phyloP scores from a whole-genome alignment of 2,113 vertebrate species.

The Gambusia affinis region DNA sequence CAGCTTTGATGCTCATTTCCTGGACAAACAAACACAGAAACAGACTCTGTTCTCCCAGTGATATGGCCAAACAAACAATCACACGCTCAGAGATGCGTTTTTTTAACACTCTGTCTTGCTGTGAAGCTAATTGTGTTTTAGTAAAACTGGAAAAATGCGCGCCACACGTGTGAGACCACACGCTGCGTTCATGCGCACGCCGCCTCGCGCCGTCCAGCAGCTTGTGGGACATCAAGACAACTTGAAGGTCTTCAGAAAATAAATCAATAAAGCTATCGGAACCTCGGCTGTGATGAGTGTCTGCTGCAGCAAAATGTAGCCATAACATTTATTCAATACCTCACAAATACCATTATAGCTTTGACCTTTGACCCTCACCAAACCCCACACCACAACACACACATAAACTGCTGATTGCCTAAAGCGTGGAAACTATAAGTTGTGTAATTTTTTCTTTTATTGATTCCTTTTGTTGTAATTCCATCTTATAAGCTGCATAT shows the following conservation, averaged over 20 bases:
- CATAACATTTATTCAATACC: conserved; percentile 38
- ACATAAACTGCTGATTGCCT: conserved; percentile 13
- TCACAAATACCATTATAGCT: conserved; percentile 36
- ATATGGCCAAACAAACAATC: conserved; percentile 25
- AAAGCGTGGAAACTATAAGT: conserved; percentile 23
- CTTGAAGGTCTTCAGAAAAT: conserved; percentile 13
- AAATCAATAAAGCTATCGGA: conserved; percentile 46
- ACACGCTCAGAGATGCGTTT: conserved; percentile 3
- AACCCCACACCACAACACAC: not conserved
- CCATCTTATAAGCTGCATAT: conserved; percentile 17
- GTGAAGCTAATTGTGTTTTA: conserved; percentile 44
- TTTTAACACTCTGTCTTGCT: conserved; percentile 32
- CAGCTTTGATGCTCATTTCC: conserved; percentile 67
- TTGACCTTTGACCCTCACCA: not conserved
- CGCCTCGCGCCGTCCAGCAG: not conserved
- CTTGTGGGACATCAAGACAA: conserved; percentile 21
- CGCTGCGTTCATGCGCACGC: not conserved
- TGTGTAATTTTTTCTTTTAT: conserved; percentile 34
- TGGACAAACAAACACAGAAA: not conserved
- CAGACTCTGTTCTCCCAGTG: conserved; percentile 19
- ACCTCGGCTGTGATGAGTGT: conserved; percentile 12
- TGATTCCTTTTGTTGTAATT: conserved; percentile 48
- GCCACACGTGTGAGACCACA: conserved; percentile 21
- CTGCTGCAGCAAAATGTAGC: conserved; percentile 29
- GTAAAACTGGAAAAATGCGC: conserved; percentile 40